phyloP scores from a whole-genome alignment of 2,888 invertebrate species.

The Tanypteryx hageni region DNA sequence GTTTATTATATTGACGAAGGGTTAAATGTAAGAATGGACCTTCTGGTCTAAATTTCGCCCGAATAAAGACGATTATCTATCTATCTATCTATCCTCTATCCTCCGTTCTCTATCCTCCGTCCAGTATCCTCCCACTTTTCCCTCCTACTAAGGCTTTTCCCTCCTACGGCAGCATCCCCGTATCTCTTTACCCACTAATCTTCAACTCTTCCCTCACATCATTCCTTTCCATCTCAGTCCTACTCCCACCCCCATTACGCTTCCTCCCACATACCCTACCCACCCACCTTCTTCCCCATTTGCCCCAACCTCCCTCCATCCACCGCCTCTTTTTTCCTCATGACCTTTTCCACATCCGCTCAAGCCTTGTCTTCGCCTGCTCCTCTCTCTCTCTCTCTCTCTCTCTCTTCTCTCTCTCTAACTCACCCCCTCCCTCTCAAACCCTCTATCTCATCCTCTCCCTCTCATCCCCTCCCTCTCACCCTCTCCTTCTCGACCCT shows the following conservation, averaged over 20 bases:
- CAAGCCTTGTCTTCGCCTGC: not conserved
- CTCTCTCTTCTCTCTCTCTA: not conserved
- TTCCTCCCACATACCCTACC: not conserved
- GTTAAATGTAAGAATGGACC: no score
- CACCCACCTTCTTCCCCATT: not conserved
- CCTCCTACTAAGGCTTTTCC: no score
- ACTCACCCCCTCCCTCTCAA: no score
- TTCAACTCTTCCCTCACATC: not conserved
- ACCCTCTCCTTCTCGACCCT: not conserved
- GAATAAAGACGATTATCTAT: no score
- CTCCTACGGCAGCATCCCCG: no score
- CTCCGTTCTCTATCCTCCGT: no score
- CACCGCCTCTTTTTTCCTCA: not conserved
- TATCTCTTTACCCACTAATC: no score
- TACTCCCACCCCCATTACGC: not conserved
- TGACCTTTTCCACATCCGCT: constrained; percentile 31
- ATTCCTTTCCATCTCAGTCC: not conserved
- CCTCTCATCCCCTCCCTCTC: not conserved
- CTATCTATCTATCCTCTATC: no score
- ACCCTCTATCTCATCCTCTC: not conserved
- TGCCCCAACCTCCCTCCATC: not conserved
- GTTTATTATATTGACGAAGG: no score
- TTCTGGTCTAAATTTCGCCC: no score
- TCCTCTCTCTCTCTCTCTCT: not conserved
- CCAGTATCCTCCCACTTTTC: no score